Evolutionary conservation across 2,888 invertebrate genomes (phyloP).

Genomic region (Orthosia gracilis): DNA sequence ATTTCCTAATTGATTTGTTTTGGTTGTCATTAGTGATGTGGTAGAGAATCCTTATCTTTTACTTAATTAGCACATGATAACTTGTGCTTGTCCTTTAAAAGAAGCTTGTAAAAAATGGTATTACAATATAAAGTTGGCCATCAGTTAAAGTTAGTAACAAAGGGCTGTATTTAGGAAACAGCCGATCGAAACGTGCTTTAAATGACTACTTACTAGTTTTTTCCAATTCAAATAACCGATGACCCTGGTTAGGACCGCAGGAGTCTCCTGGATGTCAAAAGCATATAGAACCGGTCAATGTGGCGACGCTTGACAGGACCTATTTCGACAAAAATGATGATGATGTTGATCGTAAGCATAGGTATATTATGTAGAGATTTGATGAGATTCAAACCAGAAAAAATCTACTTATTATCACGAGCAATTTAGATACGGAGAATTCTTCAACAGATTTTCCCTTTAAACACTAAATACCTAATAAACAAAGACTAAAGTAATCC

Average conservation of each 20-base stretch:
- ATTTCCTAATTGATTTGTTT: conserved; percentile 50
- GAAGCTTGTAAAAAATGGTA: too few relatives aligned
- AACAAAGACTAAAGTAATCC: too few relatives aligned
- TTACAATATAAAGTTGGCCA: background rate
- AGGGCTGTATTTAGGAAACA: conserved; percentile 67
- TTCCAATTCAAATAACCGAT: background rate
- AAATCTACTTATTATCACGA: conserved; percentile 73
- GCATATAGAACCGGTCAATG: too few relatives aligned
- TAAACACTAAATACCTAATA: too few relatives aligned
- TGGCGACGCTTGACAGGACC: background rate
- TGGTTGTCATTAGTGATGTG: conserved; percentile 29
- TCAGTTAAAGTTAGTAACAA: conserved; percentile 73
- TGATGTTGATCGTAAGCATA: conserved; percentile 58
- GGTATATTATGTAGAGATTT: conserved; percentile 70
- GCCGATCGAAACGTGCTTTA: conserved; percentile 79
- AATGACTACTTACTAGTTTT: conserved; percentile 58
- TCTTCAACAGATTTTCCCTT: too few relatives aligned
- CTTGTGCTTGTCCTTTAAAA: background rate
- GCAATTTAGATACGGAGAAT: conserved; percentile 37
- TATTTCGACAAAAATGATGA: background rate
- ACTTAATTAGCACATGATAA: conserved; percentile 7
- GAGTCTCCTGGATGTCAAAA: too few relatives aligned
- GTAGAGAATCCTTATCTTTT: conserved; percentile 1
- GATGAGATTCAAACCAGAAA: conserved; percentile 67
- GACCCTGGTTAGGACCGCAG: too few relatives aligned